Evolutionary conservation across 2,888 invertebrate genomes (phyloP), one percentile per base, ranked within the genome.

Genomic region (Papilio elwesi): DNA sequence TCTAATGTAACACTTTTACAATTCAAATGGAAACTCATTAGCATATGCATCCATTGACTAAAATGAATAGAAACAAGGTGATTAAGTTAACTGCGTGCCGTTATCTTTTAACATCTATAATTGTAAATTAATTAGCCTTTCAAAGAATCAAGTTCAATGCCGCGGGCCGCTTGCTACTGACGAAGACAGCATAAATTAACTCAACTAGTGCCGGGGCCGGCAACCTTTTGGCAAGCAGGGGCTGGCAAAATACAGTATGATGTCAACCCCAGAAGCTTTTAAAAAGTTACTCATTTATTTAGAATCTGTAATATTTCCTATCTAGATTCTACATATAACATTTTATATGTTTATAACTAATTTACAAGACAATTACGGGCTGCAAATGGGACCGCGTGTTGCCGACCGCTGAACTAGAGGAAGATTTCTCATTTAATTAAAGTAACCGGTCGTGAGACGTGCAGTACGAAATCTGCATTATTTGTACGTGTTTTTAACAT

Each of bases 91-190:
- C 6, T 49, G 26, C 26, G 9, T 1, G 15, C 43, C 68, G 48
- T 48, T 68, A 68, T 68, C 16, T 68, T 55, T 26, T 43, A 67
- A 47, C 47, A n/a, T 62, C 3, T 68, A 15, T 59, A 51, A 51
- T 8, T 65, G 16, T 48, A 49, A 65, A 70, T 70, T 70, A 70
- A 65, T 43, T 64, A 12, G 15, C 57, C 26, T 49, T 55, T 65
- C 65, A 65, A 49, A 70, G 65, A 65, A 65, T 65, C 53, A 38
- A 55, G 57, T 70, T 57, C 48, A 70, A 57, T 70, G 65, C 65
- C 48, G 38, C 26, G 26, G 26, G 26, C 1, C 4, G 26, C 4
- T 26, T 26, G 38, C 38, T 16, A 26, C 2, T 26, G 4, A 26
- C 26, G 26, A 4, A 26, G 26, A 26, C 26, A 26, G 26, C 26